These are phyloP conservation scores for Phenganax marumi DNA, from an alignment of 92 coral and sea anemone genomes.

Conservation along the genomic window DNA sequence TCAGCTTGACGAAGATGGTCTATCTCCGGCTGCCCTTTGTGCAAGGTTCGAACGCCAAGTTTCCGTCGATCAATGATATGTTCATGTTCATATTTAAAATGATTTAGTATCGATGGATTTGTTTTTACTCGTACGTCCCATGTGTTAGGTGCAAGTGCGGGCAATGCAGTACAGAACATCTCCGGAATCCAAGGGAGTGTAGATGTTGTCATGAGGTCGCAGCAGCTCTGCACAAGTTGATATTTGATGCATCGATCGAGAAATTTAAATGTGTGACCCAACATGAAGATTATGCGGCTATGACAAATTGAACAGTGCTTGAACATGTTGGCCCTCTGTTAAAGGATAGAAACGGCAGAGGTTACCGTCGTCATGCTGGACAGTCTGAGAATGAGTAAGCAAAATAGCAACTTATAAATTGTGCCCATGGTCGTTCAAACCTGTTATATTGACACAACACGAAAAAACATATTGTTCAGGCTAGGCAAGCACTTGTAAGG, in stretches of 20 bases:
- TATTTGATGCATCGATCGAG: slow-evolving; percentile 52
- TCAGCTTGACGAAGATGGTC: slow-evolving; percentile 49
- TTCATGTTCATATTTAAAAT: neutral
- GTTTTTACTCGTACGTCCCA: slow-evolving; percentile 23
- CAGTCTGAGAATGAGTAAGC: slow-evolving; percentile 57
- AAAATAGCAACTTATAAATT: neutral
- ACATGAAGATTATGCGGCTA: slow-evolving; percentile 52
- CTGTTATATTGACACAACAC: neutral
- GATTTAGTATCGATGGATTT: neutral
- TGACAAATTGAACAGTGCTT: slow-evolving; percentile 51
- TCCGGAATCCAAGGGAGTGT: slow-evolving; percentile 49
- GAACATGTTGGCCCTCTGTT: slow-evolving; percentile 52
- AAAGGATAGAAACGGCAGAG: slow-evolving; percentile 48
- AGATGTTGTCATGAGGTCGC: slow-evolving; percentile 52
- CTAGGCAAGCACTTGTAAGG: neutral
- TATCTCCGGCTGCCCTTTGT: slow-evolving; percentile 48
- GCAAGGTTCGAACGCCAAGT: slow-evolving; percentile 46
- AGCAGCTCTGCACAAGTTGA: slow-evolving; percentile 39
- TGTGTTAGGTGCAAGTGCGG: slow-evolving; percentile 48
- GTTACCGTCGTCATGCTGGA: slow-evolving; percentile 55
- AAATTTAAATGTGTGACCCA: slow-evolving; percentile 39
- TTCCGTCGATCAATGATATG: slow-evolving; percentile 39
- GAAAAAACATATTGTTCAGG: neutral
- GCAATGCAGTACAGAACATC: slow-evolving; percentile 37
- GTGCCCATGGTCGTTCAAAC: neutral